Conservation (phyloP, 2,888 invertebrate species). For the Byasa hedistus region DNA sequence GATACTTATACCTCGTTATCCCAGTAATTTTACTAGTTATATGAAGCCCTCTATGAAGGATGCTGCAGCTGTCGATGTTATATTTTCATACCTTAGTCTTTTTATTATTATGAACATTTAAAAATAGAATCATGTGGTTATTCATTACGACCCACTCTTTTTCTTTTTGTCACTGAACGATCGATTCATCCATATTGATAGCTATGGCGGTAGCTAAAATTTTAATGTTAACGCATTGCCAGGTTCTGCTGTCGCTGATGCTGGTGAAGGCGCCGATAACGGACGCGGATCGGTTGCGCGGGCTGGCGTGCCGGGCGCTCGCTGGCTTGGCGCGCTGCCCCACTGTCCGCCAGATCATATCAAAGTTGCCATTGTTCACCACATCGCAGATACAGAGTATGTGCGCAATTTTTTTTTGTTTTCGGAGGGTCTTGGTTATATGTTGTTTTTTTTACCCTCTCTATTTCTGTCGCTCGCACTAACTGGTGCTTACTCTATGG, state of each 20-base stretch:
- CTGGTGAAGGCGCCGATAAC: conserved; percentile 96
- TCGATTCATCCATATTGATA: no score
- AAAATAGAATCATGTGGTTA: no score
- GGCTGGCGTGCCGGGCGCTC: conserved; percentile 94
- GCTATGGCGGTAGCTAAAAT: no score
- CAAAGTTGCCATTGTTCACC: conserved; percentile 96
- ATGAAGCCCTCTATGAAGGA: no score
- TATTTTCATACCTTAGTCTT: no score
- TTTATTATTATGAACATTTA: no score
- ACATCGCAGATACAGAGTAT: conserved; percentile 93
- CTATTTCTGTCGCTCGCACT: neutral
- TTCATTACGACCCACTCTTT: no score
- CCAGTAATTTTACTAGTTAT: no score
- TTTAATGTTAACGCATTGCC: conserved; percentile 18
- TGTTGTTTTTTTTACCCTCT: neutral
- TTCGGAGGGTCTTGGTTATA: neutral
- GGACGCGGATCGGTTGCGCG: conserved; percentile 96
- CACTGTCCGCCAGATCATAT: conserved; percentile 95
- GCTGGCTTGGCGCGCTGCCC: conserved; percentile 96
- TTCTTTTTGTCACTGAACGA: no score
- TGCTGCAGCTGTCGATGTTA: no score
- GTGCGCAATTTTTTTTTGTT: neutral
- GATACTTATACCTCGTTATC: no score
- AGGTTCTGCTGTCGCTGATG: conserved; percentile 92
- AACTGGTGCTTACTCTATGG: neutral